Conservation (phyloP, 2,888 invertebrate genomes). For the Macaria notata region DNA sequence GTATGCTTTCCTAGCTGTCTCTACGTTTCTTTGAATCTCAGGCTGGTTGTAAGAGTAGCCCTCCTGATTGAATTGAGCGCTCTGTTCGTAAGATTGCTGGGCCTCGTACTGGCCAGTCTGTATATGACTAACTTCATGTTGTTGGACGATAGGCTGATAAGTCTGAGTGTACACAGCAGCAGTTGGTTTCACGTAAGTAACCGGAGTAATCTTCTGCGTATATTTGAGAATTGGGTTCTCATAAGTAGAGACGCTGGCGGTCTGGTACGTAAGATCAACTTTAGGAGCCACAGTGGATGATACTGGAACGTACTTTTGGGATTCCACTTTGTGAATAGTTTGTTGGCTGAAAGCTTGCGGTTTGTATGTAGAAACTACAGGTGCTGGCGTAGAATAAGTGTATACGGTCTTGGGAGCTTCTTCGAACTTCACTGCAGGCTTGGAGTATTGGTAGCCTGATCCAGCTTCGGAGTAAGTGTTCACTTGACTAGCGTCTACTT, state of each 20-base stretch:
- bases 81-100: conserved; percentile 50
- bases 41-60: conserved; percentile 66
- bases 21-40: conserved; percentile 64
- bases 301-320: conserved; percentile 50
- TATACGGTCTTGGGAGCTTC: conserved; percentile 53
- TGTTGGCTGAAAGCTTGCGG: conserved; percentile 65
- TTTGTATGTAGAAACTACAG: conserved; percentile 55
- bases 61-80: conserved; percentile 47
- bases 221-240: conserved; percentile 65
- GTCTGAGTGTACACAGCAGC: conserved; percentile 57
- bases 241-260: conserved; percentile 46
- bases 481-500: conserved; percentile 53
- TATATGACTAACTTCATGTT: conserved; percentile 55
- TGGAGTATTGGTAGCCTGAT: conserved; percentile 55
- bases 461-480: conserved; percentile 49
- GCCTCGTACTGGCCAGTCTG: conserved; percentile 53
- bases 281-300: conserved; percentile 53
- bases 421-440: conserved; percentile 51
- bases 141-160: conserved; percentile 56
- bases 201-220: conserved; percentile 53
- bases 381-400: conserved; percentile 52
- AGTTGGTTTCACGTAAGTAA: conserved; percentile 57
- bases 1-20: conserved; percentile 52
- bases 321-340: conserved; percentile 60
- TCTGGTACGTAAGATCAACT: conserved; percentile 50